Percentiles rank a stretch among this genome's conserved stretches.
Conservation (phyloP, 2,113 vertebrate genomes). For the Chauna torquata region DNA sequence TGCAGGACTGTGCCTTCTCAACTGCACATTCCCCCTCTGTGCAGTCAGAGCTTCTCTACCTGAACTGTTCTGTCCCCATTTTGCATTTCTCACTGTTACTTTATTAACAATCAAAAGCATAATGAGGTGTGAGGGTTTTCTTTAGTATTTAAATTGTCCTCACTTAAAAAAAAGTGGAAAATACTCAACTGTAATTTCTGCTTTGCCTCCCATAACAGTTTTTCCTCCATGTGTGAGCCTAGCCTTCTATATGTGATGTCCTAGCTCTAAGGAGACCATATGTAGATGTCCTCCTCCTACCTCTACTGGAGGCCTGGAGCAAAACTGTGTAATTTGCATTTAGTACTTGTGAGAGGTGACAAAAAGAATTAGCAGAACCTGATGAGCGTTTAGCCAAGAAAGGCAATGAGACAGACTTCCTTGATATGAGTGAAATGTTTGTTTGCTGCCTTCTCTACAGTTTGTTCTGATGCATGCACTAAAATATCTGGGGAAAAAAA, state of each 20-base stretch:
- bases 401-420: not conserved
- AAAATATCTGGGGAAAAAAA: not conserved
- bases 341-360: not conserved
- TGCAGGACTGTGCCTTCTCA: not conserved
- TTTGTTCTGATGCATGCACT: not conserved
- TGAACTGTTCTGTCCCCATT: not conserved
- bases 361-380: not conserved
- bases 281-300: too few relatives aligned
- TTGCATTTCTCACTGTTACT: not conserved
- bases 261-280: too few relatives aligned
- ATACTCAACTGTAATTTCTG: not conserved
- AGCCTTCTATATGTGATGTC: accelerated
- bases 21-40: accelerated
- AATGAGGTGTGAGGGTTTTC: not conserved
- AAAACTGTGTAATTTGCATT: not conserved
- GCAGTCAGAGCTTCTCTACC: not conserved
- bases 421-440: not conserved
- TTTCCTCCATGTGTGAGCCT: not conserved
- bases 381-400: not conserved
- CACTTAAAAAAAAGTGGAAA: not conserved
- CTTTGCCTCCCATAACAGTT: not conserved
- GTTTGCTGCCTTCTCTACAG: not conserved
- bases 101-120: not conserved
- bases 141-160: not conserved
- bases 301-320: not conserved